phyloP scores from a whole-genome alignment of 2,888 invertebrate species.

The Acanthosepion esculentum region DNA sequence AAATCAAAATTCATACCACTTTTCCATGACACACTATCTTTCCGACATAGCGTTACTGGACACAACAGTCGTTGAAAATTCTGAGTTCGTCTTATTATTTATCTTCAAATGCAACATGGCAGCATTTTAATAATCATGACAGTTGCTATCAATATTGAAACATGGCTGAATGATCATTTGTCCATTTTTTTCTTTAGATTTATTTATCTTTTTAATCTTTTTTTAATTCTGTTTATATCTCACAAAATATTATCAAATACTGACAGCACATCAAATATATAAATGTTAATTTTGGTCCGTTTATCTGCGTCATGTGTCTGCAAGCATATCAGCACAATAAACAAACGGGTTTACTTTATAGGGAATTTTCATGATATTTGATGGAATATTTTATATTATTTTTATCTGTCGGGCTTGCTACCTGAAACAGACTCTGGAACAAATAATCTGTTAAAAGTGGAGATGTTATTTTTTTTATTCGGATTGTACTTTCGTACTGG shows the following conservation, averaged over 20 bases:
- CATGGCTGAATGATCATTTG: neutral
- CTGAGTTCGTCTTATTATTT: neutral
- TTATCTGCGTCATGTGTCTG: neutral
- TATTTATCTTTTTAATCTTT: neutral
- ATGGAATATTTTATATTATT: too few species aligned
- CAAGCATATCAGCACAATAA: too few species aligned
- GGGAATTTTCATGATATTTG: too few species aligned
- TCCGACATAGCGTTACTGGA: neutral
- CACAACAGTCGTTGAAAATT: too few species aligned
- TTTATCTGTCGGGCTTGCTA: too few species aligned
- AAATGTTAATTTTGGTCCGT: neutral
- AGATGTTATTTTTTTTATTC: too few species aligned
- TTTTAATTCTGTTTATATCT: neutral
- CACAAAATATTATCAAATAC: neutral
- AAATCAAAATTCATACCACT: neutral
- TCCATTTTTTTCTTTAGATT: neutral
- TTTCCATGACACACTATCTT: neutral
- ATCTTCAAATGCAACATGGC: neutral
- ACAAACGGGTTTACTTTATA: too few species aligned
- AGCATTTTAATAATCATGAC: neutral
- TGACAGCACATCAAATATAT: neutral
- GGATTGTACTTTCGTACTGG: too few species aligned
- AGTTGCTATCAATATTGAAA: neutral
- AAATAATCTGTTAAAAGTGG: too few species aligned
- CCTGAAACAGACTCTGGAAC: too few species aligned